Evolutionary conservation across 2,113 vertebrate genomes (phyloP), one percentile per base, ranked within the genome.

Genomic region (Protomyctophum bolini): DNA sequence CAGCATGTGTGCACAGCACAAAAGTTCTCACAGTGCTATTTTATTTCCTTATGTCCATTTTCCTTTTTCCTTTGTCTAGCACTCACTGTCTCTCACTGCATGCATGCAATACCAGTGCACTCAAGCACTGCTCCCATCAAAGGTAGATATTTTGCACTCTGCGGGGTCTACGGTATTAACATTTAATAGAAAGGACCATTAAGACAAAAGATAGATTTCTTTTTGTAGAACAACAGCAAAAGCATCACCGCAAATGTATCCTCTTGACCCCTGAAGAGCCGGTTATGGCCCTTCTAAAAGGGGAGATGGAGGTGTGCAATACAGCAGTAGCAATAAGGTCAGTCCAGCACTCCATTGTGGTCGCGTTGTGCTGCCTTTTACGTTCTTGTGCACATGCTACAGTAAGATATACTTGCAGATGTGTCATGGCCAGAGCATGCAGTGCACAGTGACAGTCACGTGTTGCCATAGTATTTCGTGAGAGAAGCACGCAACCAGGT

Each of bases 171-270:
- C 29, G 50, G 0, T 28, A 89, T 91, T 88, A 91, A 91, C 67
- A 87, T 91, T 92, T 88, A 72, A 92, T 89, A 74, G 85, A 75
- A 63, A 65, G 65, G 28, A n/a, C 70, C 67, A 73, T 74, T 73
- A 52, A 77, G 78, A 88, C 84, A 86, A 90, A 86, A 80, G 75
- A 80, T 75, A 77, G 70, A 66, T 59, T 79, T 65, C 59, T 15
- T 75, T 65, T 63, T 15, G 10, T 14, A 49, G 58, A 83, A 82
- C 83, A 83, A 82, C 80, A 33, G 70, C 47, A 58, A 86, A 79
- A 73, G 79, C 78, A 64, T 73, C 59, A 52, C 79, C 55, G 63
- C 73, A 78, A 83, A 86, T 74, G 78, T 74, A 78, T 81, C 72
- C 60, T 65, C n/a, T 56, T 56, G 68, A 71, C 76, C 87, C 86